Base-by-base conservation (phyloP, 2,888 invertebrate species). In the Microdon myrmicae region DNA sequence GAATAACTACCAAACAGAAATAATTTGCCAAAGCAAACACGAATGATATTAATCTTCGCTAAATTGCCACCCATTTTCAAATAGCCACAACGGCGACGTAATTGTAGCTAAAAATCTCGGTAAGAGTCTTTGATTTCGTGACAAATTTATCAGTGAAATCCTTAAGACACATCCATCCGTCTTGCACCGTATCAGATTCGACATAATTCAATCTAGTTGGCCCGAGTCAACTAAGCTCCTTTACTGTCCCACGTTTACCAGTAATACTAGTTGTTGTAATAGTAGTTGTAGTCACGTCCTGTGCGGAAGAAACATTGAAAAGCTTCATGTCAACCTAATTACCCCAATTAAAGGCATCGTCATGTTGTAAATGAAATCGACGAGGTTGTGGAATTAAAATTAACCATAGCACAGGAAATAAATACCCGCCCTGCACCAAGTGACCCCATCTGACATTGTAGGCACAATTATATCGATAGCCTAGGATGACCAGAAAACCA, bases 291-390 rank as follows among this genome's bases (percentile, higher is more conserved):
- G n/a, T n/a, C n/a, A n/a, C n/a, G n/a, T n/a, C n/a, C n/a, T n/a
- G n/a, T n/a, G n/a, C n/a, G n/a, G n/a, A 31, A 13, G n/a, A 5
- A 22, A 17, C 20, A 51, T 17, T 37, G 35, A 35, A 35, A 31
- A 56, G 39, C 49, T 45, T 47, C 64, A 56, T 51, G 64, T 64
- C 64, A 56, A 47, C 45, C 51, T 64, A 64, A 64, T 64, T 58
- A 64, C 64, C 45, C 45, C 58, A 64, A 64, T 64, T 64, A 64
- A 58, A 64, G 58, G 32, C 58, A 64, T 58, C 58, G 53, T 38
- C 45, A 56, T 47, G 64, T 49, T 64, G 34, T 20, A 28, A 14
- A 64, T 56, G 64, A 64, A 64, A 51, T 64, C 58, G 47, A 64
- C n/a, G 45, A 53, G 56, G 56, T 47, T 64, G 43, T 53, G 32